Evolutionary conservation across 2,113 vertebrate species (phyloP).

Genomic region (Carlito syrichta): DNA sequence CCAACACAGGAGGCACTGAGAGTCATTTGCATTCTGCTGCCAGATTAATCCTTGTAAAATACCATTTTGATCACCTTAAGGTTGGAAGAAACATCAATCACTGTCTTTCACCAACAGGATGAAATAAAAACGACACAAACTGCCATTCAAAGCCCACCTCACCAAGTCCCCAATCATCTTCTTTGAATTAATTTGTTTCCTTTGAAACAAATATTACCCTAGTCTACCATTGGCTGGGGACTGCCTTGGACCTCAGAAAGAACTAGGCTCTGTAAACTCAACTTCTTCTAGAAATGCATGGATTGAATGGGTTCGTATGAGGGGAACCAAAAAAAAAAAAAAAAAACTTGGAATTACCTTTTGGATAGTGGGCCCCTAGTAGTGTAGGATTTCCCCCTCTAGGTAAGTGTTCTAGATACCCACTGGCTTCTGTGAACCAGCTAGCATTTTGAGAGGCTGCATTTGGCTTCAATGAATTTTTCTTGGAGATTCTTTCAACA

Average conservation of each 20-base stretch:
- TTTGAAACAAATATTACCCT: neutral
- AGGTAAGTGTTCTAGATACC: no score
- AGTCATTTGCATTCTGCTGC: neutral
- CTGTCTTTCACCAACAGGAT: neutral
- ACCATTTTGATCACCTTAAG: neutral
- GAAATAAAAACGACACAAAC: neutral
- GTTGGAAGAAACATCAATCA: neutral
- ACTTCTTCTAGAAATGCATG: neutral
- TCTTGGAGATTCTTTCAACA: no score
- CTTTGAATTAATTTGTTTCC: neutral
- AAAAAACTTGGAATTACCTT: no score
- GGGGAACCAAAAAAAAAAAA: no score
- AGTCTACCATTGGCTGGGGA: neutral
- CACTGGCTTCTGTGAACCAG: no score
- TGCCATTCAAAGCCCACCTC: fast-evolving
- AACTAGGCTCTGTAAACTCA: neutral
- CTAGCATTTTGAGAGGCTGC: no score
- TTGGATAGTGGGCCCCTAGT: no score
- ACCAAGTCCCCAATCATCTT: neutral
- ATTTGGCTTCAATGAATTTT: no score
- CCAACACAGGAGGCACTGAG: fast-evolving
- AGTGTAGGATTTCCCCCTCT: no score
- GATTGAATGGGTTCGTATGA: fast-evolving
- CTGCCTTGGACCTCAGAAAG: neutral
- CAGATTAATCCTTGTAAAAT: neutral